Percentiles rank a stretch among this genome's conserved stretches.
Conservation (phyloP, 2,888 invertebrate genomes). For the Embidobia sp. region DNA sequence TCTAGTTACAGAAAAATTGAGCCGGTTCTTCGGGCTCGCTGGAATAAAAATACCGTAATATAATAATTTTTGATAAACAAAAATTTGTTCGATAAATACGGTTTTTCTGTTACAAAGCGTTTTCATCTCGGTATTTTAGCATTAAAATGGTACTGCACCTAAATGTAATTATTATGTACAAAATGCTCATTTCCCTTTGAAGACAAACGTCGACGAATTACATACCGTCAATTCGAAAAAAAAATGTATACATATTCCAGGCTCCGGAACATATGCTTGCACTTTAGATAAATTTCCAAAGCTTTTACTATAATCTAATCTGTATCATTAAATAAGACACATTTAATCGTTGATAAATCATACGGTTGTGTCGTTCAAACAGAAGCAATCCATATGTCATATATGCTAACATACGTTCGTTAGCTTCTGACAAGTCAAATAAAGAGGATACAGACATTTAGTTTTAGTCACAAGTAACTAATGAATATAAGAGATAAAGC, state of each 20-base stretch:
- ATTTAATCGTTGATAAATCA: constrained; percentile 74
- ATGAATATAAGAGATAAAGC: too few species aligned
- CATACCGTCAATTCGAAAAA: constrained; percentile 41
- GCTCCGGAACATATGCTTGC: constrained; percentile 74
- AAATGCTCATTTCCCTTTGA: background rate
- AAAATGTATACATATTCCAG: constrained; percentile 15
- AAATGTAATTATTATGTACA: too few species aligned
- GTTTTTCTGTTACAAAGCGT: too few species aligned
- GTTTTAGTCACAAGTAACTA: too few species aligned
- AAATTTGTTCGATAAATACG: too few species aligned
- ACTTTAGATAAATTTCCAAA: constrained; percentile 77
- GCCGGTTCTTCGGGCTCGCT: too few species aligned
- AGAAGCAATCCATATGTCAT: constrained; percentile 61
- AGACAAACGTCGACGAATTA: constrained; percentile 29
- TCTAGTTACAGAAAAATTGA: too few species aligned
- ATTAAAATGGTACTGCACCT: too few species aligned
- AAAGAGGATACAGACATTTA: background rate
- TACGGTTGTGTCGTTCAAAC: constrained; percentile 63
- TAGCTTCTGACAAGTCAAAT: constrained; percentile 26
- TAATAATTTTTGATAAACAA: too few species aligned
- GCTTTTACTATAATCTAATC: constrained; percentile 80
- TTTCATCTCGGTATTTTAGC: too few species aligned
- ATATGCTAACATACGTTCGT: constrained; percentile 18
- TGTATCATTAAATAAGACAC: constrained; percentile 77
- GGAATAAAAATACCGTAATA: too few species aligned